phyloP scores from a whole-genome alignment of 2,113 vertebrate genomes.

The Azemiops feae region DNA sequence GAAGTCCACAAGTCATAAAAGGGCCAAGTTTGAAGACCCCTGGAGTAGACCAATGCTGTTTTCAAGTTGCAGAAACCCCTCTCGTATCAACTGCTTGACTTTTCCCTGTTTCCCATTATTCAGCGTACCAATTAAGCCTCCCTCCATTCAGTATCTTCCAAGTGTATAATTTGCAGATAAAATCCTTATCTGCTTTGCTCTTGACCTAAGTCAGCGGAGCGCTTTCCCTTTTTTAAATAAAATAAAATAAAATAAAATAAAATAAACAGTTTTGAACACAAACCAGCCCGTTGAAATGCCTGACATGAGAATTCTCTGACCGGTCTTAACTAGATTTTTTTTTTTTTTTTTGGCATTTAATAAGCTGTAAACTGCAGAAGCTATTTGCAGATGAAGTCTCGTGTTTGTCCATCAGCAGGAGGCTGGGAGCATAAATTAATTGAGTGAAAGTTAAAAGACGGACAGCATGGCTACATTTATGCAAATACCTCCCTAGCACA shows the following conservation, averaged over 20 bases:
- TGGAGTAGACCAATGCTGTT: constrained; percentile 35
- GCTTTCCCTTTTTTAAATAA: constrained; percentile 21
- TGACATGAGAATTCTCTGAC: constrained; percentile 76
- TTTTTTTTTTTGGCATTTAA: constrained; percentile 76
- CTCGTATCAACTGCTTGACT: constrained; percentile 55
- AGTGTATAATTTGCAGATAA: constrained; percentile 64
- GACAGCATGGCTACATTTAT: constrained; percentile 80
- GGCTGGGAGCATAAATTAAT: constrained; percentile 79
- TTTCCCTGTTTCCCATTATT: constrained; percentile 59
- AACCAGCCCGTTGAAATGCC: constrained; percentile 71
- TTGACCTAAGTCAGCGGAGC: constrained; percentile 30
- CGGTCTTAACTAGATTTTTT: constrained; percentile 73
- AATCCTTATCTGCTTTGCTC: constrained; percentile 62
- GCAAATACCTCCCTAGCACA: constrained; percentile 74
- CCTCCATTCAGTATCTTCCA: constrained; percentile 51
- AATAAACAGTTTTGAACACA: constrained; percentile 64
- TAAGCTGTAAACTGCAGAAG: constrained; percentile 82
- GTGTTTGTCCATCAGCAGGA: constrained; percentile 82
- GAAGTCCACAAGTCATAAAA: too few species aligned
- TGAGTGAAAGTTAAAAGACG: constrained; percentile 81
- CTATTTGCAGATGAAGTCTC: constrained; percentile 81
- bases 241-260: background rate
- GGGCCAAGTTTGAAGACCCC: too few species aligned
- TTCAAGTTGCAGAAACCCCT: constrained; percentile 55
- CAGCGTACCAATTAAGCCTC: constrained; percentile 64